phyloP scores from a whole-genome alignment of 2,113 vertebrate genomes.

The Tympanuchus pallidicinctus region DNA sequence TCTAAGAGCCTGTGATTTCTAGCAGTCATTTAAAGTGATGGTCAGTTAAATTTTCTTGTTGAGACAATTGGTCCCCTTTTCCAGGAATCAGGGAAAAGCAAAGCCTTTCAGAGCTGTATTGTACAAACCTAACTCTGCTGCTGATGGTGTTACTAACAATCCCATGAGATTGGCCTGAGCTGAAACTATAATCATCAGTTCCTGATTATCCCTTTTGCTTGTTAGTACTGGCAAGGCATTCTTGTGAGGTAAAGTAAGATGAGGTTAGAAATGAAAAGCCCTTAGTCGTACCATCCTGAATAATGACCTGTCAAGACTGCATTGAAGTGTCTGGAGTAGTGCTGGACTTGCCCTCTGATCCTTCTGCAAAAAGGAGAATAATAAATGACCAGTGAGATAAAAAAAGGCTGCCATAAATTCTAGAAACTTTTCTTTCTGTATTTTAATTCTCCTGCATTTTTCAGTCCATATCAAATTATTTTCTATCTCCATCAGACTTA shows the following conservation, averaged over 20 bases:
- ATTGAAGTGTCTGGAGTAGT: background rate
- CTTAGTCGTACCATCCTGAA: background rate
- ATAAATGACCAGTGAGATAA: background rate
- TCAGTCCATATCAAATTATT: background rate
- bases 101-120: background rate
- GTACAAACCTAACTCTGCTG: background rate
- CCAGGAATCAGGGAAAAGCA: background rate
- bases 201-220: background rate
- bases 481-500: background rate
- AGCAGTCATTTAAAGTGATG: background rate
- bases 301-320: background rate
- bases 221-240: background rate
- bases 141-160: background rate
- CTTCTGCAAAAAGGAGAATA: background rate
- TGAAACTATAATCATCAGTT: background rate
- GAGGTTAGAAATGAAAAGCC: background rate
- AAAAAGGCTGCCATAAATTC: background rate
- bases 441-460: background rate
- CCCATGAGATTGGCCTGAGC: background rate
- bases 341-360: background rate
- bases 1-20: background rate
- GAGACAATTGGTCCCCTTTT: rapidly evolving
- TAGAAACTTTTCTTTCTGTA: background rate
- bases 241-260: background rate
- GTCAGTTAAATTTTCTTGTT: background rate